Conservation (phyloP, 2,888 invertebrate genomes). For the Acronicta leporina region DNA sequence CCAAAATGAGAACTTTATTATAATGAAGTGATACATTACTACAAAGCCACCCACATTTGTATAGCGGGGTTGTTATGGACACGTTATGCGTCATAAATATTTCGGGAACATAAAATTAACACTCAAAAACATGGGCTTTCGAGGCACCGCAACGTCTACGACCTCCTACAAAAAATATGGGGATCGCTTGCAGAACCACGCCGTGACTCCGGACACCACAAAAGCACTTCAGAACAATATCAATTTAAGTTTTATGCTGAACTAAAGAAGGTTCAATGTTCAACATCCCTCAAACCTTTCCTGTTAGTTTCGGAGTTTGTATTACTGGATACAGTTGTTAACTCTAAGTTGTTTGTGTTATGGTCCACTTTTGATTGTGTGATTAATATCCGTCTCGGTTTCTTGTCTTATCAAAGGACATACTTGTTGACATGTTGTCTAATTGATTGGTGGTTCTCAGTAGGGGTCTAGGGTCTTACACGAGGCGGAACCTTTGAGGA, state of each 20-base stretch:
- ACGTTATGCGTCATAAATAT: constrained; percentile 89
- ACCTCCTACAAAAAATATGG: constrained; percentile 81
- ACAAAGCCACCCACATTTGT: constrained; percentile 88
- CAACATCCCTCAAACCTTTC: constrained; percentile 35
- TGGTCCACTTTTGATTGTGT: constrained; percentile 75
- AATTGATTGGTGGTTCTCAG: constrained; percentile 88
- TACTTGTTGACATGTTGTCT: constrained; percentile 89
- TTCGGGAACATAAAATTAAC: constrained; percentile 89
- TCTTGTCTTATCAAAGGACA: constrained; percentile 84
- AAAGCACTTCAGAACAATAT: constrained; percentile 56
- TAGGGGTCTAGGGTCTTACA: constrained; percentile 83
- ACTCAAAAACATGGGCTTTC: constrained; percentile 87
- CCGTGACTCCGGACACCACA: constrained; percentile 67
- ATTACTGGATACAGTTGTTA: constrained; percentile 68
- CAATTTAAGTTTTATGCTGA: constrained; percentile 39
- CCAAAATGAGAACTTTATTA: constrained; percentile 61
- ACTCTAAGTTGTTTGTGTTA: constrained; percentile 76
- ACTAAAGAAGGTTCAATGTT: constrained; percentile 61
- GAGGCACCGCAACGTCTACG: constrained; percentile 88
- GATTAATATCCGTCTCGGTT: constrained; percentile 64
- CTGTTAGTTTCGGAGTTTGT: constrained; percentile 60
- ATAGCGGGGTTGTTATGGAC: constrained; percentile 84
- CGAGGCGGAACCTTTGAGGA: constrained; percentile 85
- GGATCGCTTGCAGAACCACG: constrained; percentile 84
- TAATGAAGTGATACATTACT: constrained; percentile 86